Conservation (phyloP, 2,113 vertebrate genomes). For the Galbula dea region DNA sequence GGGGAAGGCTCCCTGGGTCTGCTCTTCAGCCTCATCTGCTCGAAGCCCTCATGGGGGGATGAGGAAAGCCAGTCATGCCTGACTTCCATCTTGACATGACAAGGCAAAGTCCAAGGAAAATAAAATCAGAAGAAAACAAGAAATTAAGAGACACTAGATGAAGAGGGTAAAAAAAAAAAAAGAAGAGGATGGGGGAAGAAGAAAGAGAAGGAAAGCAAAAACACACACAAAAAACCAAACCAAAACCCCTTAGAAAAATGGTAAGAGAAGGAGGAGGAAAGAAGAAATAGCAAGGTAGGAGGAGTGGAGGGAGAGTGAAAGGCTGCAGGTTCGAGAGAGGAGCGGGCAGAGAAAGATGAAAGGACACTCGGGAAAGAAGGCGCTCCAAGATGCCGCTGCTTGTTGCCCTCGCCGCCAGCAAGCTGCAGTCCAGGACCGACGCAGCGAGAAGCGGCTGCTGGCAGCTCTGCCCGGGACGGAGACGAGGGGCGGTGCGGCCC, state of each 20-base stretch:
- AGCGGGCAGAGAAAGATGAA: neutral
- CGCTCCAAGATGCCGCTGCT: conserved; percentile 2
- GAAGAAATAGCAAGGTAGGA: neutral
- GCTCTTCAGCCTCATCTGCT: conserved; percentile 79
- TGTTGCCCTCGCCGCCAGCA: neutral
- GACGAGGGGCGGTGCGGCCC: neutral
- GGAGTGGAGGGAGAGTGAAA: neutral
- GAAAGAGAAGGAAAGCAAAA: neutral
- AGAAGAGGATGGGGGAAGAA: neutral
- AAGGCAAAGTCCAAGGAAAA: conserved; percentile 53
- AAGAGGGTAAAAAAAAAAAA: neutral
- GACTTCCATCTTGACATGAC: conserved; percentile 79
- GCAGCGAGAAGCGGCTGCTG: neutral
- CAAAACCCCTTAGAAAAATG: neutral
- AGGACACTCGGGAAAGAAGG: neutral
- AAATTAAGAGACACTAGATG: neutral
- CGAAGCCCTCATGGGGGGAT: conserved; percentile 74
- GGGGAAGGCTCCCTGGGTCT: conserved; percentile 71
- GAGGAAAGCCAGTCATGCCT: conserved; percentile 79
- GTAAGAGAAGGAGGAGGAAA: neutral
- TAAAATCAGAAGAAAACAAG: neutral
- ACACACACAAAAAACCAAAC: neutral
- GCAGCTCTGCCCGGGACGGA: neutral
- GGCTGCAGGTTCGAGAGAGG: neutral
- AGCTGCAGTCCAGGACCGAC: neutral